These are phyloP conservation scores for Bergia puertoricense DNA, from an alignment of 92 coral and sea anemone species.

Conservation along the genomic window DNA sequence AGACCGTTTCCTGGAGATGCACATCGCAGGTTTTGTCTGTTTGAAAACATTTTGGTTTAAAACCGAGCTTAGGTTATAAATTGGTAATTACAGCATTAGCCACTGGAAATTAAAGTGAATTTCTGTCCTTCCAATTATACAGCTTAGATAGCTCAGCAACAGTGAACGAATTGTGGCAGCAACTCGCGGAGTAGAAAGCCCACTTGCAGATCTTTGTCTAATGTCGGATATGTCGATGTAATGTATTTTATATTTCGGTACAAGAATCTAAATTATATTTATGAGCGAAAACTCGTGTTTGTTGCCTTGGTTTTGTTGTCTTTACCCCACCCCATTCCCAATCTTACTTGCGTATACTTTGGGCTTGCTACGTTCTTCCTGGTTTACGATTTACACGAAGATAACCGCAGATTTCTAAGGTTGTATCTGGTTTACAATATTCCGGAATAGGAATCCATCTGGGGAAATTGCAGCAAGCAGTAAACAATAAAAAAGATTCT, in stretches of 20 bases:
- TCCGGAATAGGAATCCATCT: too few relatives aligned
- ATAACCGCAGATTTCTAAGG: too few relatives aligned
- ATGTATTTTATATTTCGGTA: slow-evolving; percentile 43
- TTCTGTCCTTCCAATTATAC: not conserved
- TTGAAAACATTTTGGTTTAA: slow-evolving; percentile 16
- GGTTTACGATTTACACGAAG: too few relatives aligned
- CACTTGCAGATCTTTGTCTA: slow-evolving; percentile 14
- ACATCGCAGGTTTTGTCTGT: slow-evolving; percentile 1
- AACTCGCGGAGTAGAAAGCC: slow-evolving; percentile 14
- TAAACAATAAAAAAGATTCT: too few relatives aligned
- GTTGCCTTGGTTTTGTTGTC: not conserved
- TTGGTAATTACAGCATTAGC: not conserved
- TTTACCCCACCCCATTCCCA: not conserved
- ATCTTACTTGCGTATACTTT: not conserved
- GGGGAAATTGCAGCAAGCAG: too few relatives aligned
- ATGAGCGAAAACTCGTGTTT: slow-evolving; percentile 22
- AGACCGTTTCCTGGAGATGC: not conserved
- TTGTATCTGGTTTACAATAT: too few relatives aligned
- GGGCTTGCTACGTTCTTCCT: too few relatives aligned
- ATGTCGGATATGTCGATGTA: slow-evolving; percentile 30
- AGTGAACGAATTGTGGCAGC: not conserved
- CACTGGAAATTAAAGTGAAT: not conserved
- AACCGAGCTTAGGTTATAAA: not conserved
- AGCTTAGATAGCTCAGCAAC: not conserved
- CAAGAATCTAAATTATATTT: slow-evolving; percentile 40